phyloP scores from a whole-genome alignment of 2,113 vertebrate species.

The Burhinus bistriatus region DNA sequence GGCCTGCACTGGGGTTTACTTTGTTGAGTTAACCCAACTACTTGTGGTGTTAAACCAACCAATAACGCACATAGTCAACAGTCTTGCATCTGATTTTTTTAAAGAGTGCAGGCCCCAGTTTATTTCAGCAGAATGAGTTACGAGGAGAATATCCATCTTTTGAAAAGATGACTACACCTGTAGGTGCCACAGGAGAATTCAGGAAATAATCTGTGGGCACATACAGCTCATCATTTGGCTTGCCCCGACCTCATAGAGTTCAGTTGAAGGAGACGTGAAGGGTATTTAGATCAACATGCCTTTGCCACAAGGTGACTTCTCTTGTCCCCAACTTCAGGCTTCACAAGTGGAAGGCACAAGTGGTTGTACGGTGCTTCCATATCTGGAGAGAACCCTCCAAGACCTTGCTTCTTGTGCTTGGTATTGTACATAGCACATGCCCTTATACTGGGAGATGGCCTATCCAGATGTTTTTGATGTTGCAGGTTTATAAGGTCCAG shows the following conservation, averaged over 20 bases:
- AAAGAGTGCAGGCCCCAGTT: background rate
- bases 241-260: background rate
- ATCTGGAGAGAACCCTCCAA: background rate
- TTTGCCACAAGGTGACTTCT: background rate
- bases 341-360: background rate
- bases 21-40: background rate
- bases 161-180: background rate
- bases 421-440: too few relatives aligned
- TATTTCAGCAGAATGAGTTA: background rate
- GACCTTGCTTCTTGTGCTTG: background rate
- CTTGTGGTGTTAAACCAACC: background rate
- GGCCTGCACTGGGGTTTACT: background rate
- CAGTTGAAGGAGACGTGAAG: background rate
- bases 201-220: background rate
- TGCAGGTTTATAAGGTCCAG: background rate
- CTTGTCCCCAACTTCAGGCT: background rate
- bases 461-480: background rate
- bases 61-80: background rate
- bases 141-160: background rate
- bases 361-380: accelerated
- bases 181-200: background rate
- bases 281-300: background rate
- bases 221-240: background rate
- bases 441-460: background rate
- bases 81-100: background rate